Base-by-base conservation (phyloP, 1,140 invertebrate genomes). In the Trichonephila clavata region DNA sequence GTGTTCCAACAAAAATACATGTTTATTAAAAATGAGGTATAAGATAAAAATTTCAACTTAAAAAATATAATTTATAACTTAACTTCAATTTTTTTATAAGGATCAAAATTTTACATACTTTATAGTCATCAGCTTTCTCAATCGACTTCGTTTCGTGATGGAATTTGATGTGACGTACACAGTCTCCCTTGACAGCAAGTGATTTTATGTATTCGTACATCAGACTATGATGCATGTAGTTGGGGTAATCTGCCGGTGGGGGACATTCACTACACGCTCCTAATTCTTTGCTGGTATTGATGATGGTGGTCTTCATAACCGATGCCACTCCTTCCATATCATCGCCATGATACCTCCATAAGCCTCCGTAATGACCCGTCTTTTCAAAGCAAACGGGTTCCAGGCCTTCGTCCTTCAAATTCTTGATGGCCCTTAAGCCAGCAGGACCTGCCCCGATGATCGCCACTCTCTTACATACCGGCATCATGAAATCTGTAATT, bases 261-360 rank as follows among this genome's bases (percentile, higher is more conserved):
- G 96, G 96, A 94, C 96, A 96, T 90, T 96, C 96, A 87, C 94
- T 94, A 27, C 90, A 94, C n/a, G 95, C 60, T 1, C 61, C 65
- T 86, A 95, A 89, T 95, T 95, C 94, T 83, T 95, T 95, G 13
- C 80, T 92, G 14, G 81, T 90, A 92, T 96, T 96, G 71, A 96
- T 96, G 13, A 96, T 92, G 59, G 94, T 95, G 16, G 94, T 92
- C 18, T 92, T 92, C 90, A 94, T 94, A 10, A 95, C 94, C 94
- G 81, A 96, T 86, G 94, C 95, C 94, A 95, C 65, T 95, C 57
- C 95, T 94, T 90, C 95, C 94, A 89, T 24, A 13, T 95, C 95
- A 20, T 95, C 94, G 5, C 96, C 95, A n/a, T 95, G 77, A 94
- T 96, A 97, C 90, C 96, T 96, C 96, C 96, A 97, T 2, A 97